phyloP scores from a whole-genome alignment of 2,113 vertebrate genomes.

The Eulacestoma nigropectus region DNA sequence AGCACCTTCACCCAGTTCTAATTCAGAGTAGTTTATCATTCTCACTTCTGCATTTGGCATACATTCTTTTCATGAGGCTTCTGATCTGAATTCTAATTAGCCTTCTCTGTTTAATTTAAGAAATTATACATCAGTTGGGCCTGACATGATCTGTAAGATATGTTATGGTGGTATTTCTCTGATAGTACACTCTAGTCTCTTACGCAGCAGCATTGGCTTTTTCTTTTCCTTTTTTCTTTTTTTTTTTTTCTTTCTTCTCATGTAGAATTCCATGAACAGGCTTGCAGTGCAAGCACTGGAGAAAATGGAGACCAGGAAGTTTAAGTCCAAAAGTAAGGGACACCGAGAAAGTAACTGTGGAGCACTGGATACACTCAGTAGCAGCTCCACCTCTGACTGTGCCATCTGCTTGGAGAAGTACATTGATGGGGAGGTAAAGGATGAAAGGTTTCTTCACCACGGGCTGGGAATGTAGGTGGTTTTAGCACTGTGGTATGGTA shows the following conservation, averaged over 20 bases:
- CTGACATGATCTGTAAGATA: not conserved
- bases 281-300: constrained; percentile 96
- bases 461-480: not conserved
- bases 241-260: not conserved
- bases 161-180: not conserved
- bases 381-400: constrained; percentile 96
- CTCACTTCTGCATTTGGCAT: not conserved
- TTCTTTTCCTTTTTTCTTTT: accelerated
- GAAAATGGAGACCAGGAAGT: constrained; percentile 98
- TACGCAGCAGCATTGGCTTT: not conserved
- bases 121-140: not conserved
- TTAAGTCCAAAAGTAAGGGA: constrained; percentile 92
- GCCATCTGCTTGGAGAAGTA: constrained; percentile 99
- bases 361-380: constrained; percentile 90
- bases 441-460: not conserved
- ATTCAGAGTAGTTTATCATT: not conserved
- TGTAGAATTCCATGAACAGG: constrained; percentile 96
- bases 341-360: constrained; percentile 86
- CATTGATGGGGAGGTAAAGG: constrained; percentile 92
- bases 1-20: not conserved
- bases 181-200: not conserved
- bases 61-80: not conserved
- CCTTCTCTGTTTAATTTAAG: not conserved
- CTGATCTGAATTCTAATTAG: not conserved
- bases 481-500: not conserved